Evolutionary conservation across 2,888 invertebrate species (phyloP), one percentile per base, ranked within the genome.

Genomic region (Acholoe squamosa): DNA sequence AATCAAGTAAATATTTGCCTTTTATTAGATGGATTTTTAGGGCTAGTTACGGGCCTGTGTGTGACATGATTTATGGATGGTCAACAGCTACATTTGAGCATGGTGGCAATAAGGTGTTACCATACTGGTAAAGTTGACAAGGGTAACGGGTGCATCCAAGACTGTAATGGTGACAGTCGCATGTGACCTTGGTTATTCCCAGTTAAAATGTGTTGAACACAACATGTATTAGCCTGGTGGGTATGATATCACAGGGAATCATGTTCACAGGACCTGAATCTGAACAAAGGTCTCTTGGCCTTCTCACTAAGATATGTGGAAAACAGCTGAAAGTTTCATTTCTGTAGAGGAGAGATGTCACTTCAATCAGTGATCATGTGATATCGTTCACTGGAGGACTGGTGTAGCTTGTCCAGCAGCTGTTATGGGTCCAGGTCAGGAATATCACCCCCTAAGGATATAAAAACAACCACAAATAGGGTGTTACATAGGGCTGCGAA

Each of bases 341-440:
- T 19, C 34, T 43, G 43, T 5, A 33, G n/a, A n/a, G n/a, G 33
- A 33, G 80, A 43, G 80, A 34, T n/a, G 80, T 33, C 33, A 22
- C 80, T 34, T 33, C 80, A 10, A n/a, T 80, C 34, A 43, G 19
- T 16, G 80, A 22, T 25, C 80, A 34, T 33, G 33, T 43, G 80
- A 43, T n/a, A 43, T 43, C 80, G 25, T 22, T 22, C 33, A 80
- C 80, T 80, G 80, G 10, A 34, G 80, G 80, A 80, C 43, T n/a
- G 43, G 25, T 33, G 33, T 54, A 86, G 56, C 54, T 86, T 54
- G 22, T 52, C 86, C 22, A 28, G 22, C 14, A 19, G 0, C 86
- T 54, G 56, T 54, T 86, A 86, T 52, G 56, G 25, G 52, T 86
- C 86, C 86, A 54, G 12, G 86, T 86, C 86, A 54, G 86, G 86